phyloP scores from a whole-genome alignment of 2,113 vertebrate genomes.

The Varanus komodoensis region DNA sequence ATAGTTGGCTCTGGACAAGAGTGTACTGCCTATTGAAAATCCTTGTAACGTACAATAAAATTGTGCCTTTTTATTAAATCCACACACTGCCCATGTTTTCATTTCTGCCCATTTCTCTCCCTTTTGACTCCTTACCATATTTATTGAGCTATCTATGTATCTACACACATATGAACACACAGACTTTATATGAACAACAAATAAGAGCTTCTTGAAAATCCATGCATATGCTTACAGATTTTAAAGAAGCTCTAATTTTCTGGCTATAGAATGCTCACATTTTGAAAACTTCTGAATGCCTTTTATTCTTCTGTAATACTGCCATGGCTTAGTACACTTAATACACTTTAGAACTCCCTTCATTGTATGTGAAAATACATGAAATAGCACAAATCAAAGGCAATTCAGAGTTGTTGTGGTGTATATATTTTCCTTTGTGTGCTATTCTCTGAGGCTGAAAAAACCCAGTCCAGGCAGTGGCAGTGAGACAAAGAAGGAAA shows the following conservation, averaged over 20 bases:
- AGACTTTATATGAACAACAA: background rate
- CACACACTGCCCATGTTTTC: background rate
- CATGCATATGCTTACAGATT: background rate
- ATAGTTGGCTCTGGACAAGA: background rate
- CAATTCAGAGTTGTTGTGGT: background rate
- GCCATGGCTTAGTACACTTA: background rate
- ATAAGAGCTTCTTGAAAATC: background rate
- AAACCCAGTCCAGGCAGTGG: background rate
- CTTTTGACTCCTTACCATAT: background rate
- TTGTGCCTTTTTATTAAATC: background rate
- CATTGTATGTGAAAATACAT: background rate
- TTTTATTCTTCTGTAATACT: background rate
- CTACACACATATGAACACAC: background rate
- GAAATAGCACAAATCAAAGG: background rate
- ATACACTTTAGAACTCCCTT: background rate
- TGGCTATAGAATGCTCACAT: background rate
- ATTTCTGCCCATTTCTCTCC: background rate
- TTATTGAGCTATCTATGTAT: no score
- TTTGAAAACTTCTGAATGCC: background rate
- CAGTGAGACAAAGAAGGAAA: background rate
- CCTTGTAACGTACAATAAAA: background rate
- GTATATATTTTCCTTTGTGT: background rate
- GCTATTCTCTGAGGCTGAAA: background rate
- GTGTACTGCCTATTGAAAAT: background rate
- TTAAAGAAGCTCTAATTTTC: background rate